Evolutionary conservation across 2,888 invertebrate species (phyloP), one percentile per base, ranked within the genome.

Genomic region (Spisula subtruncata): DNA sequence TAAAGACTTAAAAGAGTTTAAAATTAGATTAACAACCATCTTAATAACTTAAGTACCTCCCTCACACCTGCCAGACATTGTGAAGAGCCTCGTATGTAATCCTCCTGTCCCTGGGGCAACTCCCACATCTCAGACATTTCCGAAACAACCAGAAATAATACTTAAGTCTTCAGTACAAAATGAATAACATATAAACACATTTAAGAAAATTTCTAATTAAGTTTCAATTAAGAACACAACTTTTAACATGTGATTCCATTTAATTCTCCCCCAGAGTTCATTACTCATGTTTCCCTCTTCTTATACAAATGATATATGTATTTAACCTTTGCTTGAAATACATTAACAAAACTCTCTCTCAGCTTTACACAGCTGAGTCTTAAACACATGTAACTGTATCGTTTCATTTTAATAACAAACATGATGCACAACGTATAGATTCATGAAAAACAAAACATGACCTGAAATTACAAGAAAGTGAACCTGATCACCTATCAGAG

Each of bases 241-340:
- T 66, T 66, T 25, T 8, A 66, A 66, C 60, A 66, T 66, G 60
- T 66, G 60, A 66, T 66, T 66, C 60, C 60, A 66, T 66, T 66
- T 66, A 66, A 66, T 66, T 66, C 12, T 25, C 6, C 25, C 60
- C n/a, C 60, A 25, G 60, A n/a, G 60, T 66, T 66, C 60, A 66
- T 66, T 25, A 66, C 60, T 66, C n/a, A 75, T 75, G 75, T 75
- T 75, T 75, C 75, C 35, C 41, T 41, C 75, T 35, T 75, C 75
- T 32, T 75, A 16, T 12, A 75, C 25, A 75, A 75, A 29, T 75
- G 75, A 75, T 75, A 75, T 75, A 35, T 75, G 75, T 75, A 35
- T 75, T 75, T 75, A 75, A 75, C 75, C 75, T 75, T 75, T 75
- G 75, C 75, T 75, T 75, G 16, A 35, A 75, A 75, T 32, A 75